phyloP scores from a whole-genome alignment of 2,888 invertebrate species.

The Zaprionus lineosus region DNA sequence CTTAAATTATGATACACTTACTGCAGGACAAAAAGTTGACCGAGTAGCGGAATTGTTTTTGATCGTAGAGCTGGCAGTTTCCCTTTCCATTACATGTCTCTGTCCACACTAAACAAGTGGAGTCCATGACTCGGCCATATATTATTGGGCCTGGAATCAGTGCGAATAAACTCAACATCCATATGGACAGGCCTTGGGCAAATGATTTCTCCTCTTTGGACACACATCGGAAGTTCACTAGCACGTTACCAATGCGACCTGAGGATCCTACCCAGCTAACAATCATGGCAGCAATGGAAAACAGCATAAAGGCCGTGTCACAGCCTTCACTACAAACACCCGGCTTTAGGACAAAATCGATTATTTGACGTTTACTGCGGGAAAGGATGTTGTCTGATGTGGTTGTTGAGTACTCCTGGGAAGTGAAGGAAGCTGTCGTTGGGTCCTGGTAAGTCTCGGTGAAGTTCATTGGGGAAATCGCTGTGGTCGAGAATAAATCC shows the following conservation, averaged over 20 bases:
- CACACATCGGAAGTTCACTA: conserved; percentile 87
- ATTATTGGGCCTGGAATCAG: conserved; percentile 88
- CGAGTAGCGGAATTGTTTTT: conserved; percentile 84
- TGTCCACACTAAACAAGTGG: conserved; percentile 87
- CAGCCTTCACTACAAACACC: conserved; percentile 84
- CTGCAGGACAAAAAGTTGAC: conserved; percentile 85
- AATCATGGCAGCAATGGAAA: conserved; percentile 83
- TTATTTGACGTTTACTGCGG: conserved; percentile 35
- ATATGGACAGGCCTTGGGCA: conserved; percentile 86
- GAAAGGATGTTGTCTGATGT: conserved; percentile 29
- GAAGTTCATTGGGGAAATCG: background rate
- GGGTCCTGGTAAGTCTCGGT: conserved; percentile 17
- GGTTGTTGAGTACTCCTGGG: conserved; percentile 33
- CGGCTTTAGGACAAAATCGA: conserved; percentile 70
- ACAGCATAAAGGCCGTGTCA: conserved; percentile 83
- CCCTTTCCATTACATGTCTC: conserved; percentile 85
- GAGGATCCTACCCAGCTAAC: conserved; percentile 86
- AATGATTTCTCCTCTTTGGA: conserved; percentile 86
- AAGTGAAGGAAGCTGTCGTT: conserved; percentile 27
- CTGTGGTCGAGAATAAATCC: conserved; percentile 7
- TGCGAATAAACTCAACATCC: conserved; percentile 86
- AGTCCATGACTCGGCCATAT: conserved; percentile 86
- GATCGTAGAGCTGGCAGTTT: conserved; percentile 88
- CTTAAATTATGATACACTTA: conserved; percentile 70
- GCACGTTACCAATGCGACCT: conserved; percentile 87